Evolutionary conservation across 2,797 vertebrate genomes (phyloP).

Genomic region (Cuniculus paca): DNA sequence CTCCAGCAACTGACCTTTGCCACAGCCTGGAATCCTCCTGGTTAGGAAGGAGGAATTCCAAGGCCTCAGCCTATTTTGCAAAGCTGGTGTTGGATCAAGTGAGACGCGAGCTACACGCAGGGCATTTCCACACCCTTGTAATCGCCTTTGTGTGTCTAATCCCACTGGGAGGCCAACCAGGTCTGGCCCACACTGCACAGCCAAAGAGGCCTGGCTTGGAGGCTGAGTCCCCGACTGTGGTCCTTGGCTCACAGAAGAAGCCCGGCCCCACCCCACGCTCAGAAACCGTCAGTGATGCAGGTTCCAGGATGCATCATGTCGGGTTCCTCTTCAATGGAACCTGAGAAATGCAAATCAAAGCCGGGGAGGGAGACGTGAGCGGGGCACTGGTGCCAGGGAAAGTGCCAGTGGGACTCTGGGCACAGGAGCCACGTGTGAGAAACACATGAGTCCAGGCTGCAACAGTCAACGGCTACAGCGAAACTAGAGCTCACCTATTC

Average conservation of each 20-base stretch:
- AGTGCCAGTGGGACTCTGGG: not conserved
- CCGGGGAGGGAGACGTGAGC: not conserved
- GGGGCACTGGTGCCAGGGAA: not conserved
- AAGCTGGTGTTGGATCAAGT: not conserved
- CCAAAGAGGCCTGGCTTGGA: not conserved
- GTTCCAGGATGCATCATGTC: not conserved
- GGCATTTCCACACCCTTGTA: not conserved
- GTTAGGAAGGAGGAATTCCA: not conserved
- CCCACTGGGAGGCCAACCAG: not conserved
- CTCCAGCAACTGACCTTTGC: not conserved
- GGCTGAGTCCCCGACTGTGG: not conserved
- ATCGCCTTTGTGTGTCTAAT: not conserved
- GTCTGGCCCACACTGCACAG: not conserved
- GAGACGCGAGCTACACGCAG: not conserved
- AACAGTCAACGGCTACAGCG: accelerated
- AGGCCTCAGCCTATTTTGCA: not conserved
- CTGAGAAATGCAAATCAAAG: not conserved
- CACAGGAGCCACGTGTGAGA: not conserved
- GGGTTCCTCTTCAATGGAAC: not conserved
- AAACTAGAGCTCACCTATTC: not conserved
- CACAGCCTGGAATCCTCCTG: not conserved
- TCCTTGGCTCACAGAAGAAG: not conserved
- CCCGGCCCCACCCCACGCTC: too few species aligned
- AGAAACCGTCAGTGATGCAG: not conserved
- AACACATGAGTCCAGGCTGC: too few species aligned